Evolutionary conservation across 2,888 invertebrate genomes (phyloP).

Genomic region (Tuberolachnus salignus): DNA sequence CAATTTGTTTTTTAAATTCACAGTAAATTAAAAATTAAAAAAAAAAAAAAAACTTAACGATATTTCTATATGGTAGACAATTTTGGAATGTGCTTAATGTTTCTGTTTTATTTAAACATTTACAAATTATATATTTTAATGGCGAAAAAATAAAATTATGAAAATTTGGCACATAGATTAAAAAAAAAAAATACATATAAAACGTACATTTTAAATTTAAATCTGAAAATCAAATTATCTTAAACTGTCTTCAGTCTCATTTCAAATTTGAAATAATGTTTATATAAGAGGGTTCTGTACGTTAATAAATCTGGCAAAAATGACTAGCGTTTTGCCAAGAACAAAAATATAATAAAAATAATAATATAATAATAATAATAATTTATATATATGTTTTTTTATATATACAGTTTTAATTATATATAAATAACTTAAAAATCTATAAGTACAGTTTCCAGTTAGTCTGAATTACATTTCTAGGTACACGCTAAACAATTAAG

Average conservation of each 20-base stretch:
- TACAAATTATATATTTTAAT: constrained; percentile 52
- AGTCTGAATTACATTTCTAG: constrained; percentile 31
- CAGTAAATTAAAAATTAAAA: constrained; percentile 41
- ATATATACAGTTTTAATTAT: constrained; percentile 14
- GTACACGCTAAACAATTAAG: constrained; percentile 39
- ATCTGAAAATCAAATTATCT: constrained; percentile 54
- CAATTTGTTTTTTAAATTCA: constrained; percentile 51
- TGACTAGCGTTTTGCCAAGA: constrained; percentile 55
- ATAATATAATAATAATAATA: constrained; percentile 19
- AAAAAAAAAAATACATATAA: constrained; percentile 43
- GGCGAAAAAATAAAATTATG: constrained; percentile 51
- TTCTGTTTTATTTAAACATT: constrained; percentile 43
- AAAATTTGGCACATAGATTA: constrained; percentile 55
- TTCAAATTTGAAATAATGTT: constrained; percentile 55
- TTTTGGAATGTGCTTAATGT: constrained; percentile 54
- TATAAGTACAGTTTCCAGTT: constrained; percentile 48
- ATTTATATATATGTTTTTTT: too few relatives aligned
- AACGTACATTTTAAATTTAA: constrained; percentile 41
- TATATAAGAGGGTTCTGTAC: constrained; percentile 51
- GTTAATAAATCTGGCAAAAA: constrained; percentile 55
- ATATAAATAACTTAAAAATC: constrained; percentile 51
- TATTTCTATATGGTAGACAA: constrained; percentile 53
- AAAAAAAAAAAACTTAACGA: constrained; percentile 46
- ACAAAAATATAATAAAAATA: constrained; percentile 29
- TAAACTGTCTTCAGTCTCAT: constrained; percentile 55